Base-by-base conservation (phyloP, 2,113 vertebrate genomes). In the Pionites leucogaster region DNA sequence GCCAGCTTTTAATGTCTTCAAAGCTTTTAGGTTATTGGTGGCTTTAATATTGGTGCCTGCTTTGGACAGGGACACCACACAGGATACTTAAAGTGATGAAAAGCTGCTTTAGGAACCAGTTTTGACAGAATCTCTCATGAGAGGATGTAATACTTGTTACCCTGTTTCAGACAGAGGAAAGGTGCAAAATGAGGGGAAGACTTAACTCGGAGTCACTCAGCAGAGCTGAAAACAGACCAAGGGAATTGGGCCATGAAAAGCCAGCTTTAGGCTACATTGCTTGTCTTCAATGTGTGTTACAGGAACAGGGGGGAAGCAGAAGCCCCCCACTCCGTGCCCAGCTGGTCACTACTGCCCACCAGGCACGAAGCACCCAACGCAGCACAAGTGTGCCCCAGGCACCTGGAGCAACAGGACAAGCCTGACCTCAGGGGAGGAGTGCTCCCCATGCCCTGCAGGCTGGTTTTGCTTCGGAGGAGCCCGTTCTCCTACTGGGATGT, bases 271-370 rank as follows among this genome's bases (percentile, higher is more conserved):
- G 23, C n/a, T 52, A 7, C 17, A 0, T 4, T 12, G 10, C 67
- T 18, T 46, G 55, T 59, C 13, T 12, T 3, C 1, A 10, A 8
- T 10, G 17, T 10, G 8, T 23, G 29, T 28, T 55, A 9, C 91
- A 98, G 97, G 97, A 41, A 98, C 99, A 3, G 99, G 99, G 24
- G 98, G 98, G 10, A 94, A 97, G 59, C 99, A 99, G 96, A 99
- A 98, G 28, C 98, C 98, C 19, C 98, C 98, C 2, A 93, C 96
- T 39, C 97, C 93, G 0, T 99, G 99, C 92, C 98, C 99, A 31
- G 92, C 94, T 9, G 99, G 99, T 29, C 98, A 99, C 96, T 99
- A 98, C 95, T 99, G 99, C 81, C 99, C 99, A 4, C 57, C 95
- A 19, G 99, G 99, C 70, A 99, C 98, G 17, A 98, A 98, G 97